These are phyloP conservation scores for Ispidina picta DNA, from an alignment of 2,797 vertebrate genomes.

Conservation along the genomic window DNA sequence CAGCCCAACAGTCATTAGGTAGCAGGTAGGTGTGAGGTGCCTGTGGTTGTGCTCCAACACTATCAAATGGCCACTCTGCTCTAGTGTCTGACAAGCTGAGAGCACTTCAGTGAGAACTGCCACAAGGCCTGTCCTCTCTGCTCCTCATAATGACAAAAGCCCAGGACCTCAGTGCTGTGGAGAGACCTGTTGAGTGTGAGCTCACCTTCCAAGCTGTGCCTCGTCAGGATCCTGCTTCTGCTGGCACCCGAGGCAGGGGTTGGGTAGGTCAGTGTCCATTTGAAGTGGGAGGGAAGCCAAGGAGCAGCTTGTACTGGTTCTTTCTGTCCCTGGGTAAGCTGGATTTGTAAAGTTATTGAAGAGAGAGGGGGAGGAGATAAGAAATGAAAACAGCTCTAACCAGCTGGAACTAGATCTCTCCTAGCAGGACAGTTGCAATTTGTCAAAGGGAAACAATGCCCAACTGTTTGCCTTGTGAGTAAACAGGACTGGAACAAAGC, in stretches of 20 bases:
- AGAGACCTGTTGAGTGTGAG: background rate
- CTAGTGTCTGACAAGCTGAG: background rate
- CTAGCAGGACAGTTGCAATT: slow-evolving; percentile 44
- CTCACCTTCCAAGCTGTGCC: background rate
- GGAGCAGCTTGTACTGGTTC: background rate
- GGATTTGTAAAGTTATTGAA: background rate
- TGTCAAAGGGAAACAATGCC: slow-evolving; percentile 60
- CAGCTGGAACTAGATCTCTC: slow-evolving; percentile 48
- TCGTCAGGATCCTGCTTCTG: background rate
- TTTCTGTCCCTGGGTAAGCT: background rate
- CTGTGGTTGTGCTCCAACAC: background rate
- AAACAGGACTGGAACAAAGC: slow-evolving; percentile 64
- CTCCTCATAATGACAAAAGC: background rate
- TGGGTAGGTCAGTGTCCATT: background rate
- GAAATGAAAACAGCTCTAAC: slow-evolving; percentile 15
- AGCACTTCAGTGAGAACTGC: background rate
- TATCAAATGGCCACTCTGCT: background rate
- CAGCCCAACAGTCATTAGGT: background rate
- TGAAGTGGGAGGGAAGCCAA: background rate
- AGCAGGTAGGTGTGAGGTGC: background rate
- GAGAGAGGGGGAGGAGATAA: background rate
- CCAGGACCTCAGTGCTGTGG: background rate
- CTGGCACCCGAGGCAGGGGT: background rate
- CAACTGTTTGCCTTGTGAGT: slow-evolving; percentile 54
- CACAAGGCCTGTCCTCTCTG: background rate